These are phyloP conservation scores for Tarsius wallacei DNA, from an alignment of 2,797 vertebrate species.

Conservation along the genomic window DNA sequence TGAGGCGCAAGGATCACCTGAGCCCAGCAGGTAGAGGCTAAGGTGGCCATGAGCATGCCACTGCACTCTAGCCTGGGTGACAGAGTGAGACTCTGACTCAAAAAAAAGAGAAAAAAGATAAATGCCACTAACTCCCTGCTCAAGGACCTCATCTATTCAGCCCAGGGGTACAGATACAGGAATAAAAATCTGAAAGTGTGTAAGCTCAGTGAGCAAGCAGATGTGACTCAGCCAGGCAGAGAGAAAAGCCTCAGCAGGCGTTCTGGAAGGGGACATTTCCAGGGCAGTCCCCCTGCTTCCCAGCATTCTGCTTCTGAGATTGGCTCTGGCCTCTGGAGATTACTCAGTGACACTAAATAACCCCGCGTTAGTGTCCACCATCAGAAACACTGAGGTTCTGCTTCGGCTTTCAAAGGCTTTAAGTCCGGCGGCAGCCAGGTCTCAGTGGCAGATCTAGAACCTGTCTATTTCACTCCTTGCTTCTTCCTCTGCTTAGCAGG, in stretches of 20 bases:
- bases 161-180: neutral
- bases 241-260: neutral
- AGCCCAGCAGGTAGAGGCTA: too few species aligned
- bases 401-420: neutral
- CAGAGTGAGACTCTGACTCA: too few species aligned
- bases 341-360: neutral
- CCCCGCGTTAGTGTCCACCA: neutral
- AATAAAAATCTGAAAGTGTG: neutral
- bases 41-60: too few species aligned
- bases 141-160: neutral
- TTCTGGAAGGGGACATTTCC: neutral
- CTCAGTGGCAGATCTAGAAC: neutral
- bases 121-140: neutral
- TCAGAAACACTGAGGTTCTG: neutral
- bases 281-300: neutral
- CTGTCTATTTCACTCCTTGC: neutral
- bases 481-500: conserved; percentile 11
- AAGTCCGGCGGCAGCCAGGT: neutral
- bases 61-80: too few species aligned
- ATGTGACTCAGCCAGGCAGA: neutral
- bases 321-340: neutral
- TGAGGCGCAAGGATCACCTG: too few species aligned
- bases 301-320: neutral
- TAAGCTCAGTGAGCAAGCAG: neutral
- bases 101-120: neutral